A percentile compares a stretch with the other conserved stretches of the same genome.
Evolutionary conservation across 2,113 vertebrate species (phyloP).

Genomic region (Glareola pratincola): DNA sequence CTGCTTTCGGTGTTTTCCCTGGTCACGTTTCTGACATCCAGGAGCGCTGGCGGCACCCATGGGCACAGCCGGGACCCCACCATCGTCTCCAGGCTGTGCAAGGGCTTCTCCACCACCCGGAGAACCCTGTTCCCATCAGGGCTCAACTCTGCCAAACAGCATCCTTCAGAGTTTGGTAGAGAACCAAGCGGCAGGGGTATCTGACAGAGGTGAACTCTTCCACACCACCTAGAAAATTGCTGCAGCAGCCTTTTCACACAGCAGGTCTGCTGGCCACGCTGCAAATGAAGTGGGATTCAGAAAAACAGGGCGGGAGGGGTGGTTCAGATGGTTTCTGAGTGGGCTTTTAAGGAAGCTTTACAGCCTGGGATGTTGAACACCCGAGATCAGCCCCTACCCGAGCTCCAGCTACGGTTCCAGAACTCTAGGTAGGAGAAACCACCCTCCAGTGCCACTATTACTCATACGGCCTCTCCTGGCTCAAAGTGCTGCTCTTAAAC

Average conservation of each 20-base stretch:
- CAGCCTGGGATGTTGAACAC: background rate
- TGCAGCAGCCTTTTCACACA: background rate
- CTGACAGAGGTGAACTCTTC: background rate
- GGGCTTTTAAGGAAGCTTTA: background rate
- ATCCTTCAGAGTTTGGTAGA: background rate
- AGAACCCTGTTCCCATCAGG: background rate
- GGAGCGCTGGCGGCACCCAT: accelerated
- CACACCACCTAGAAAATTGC: background rate
- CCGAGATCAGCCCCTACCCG: background rate
- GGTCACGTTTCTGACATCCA: background rate
- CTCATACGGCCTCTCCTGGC: background rate
- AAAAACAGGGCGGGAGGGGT: background rate
- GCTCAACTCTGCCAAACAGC: background rate
- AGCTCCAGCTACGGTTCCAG: accelerated
- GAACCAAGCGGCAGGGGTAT: background rate
- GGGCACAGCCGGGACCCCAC: background rate
- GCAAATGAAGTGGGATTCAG: background rate
- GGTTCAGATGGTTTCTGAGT: background rate
- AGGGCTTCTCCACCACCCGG: background rate
- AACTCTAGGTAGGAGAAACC: background rate
- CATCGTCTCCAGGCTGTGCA: background rate
- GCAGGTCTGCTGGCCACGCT: background rate
- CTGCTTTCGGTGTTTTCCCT: background rate
- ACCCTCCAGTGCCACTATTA: background rate
- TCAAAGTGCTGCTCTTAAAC: background rate